Evolutionary conservation across 2,888 invertebrate genomes (phyloP).

Genomic region (Adelognathus sp.): DNA sequence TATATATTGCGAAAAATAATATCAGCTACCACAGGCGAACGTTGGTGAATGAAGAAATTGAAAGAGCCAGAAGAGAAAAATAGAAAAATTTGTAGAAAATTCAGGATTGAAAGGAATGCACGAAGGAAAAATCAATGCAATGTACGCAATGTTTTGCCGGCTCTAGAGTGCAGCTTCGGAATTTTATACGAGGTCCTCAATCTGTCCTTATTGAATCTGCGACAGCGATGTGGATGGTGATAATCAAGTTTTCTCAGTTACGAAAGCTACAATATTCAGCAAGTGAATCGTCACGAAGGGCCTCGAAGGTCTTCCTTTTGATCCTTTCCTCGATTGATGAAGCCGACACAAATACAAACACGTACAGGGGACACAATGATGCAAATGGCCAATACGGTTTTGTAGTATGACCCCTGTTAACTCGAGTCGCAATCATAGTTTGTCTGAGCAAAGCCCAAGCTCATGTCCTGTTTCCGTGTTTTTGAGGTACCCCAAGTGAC

Average conservation of each 20-base stretch:
- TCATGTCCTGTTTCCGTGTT: too few relatives aligned
- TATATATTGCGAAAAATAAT: constrained; percentile 47
- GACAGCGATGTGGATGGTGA: background rate
- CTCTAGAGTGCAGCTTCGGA: too few relatives aligned
- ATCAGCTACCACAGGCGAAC: constrained; percentile 41
- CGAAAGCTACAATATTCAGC: background rate
- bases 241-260: background rate
- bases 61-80: constrained; percentile 13
- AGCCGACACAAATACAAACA: too few relatives aligned
- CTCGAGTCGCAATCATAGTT: too few relatives aligned
- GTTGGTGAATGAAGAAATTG: constrained; percentile 47
- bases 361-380: too few relatives aligned
- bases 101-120: constrained; percentile 9
- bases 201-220: background rate
- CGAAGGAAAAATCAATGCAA: constrained; percentile 9
- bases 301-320: background rate
- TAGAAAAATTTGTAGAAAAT: background rate
- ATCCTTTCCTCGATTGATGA: too few relatives aligned
- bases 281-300: background rate
- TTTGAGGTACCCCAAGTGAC: too few relatives aligned
- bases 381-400: too few relatives aligned
- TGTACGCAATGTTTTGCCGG: too few relatives aligned
- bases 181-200: background rate
- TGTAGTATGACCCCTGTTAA: too few relatives aligned
- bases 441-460: too few relatives aligned